phyloP scores from a whole-genome alignment of 2,888 invertebrate genomes.

The Patella pellucida region DNA sequence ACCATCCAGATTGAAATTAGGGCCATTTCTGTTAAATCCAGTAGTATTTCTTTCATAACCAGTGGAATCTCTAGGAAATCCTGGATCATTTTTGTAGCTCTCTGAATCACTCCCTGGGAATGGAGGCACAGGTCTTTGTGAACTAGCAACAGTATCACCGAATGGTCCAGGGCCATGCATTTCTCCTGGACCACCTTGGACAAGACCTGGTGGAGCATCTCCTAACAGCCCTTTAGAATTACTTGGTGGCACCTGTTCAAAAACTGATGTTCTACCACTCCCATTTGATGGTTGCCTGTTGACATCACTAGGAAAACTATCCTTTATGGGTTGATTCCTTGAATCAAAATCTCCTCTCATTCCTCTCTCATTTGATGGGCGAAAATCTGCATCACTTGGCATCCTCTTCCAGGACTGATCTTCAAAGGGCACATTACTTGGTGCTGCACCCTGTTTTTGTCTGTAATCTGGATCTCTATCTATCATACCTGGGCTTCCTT shows the following conservation, averaged over 20 bases:
- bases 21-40: not conserved
- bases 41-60: too few relatives aligned
- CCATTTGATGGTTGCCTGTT: not conserved
- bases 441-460: not conserved
- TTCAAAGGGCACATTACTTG: not conserved
- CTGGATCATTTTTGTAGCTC: too few relatives aligned
- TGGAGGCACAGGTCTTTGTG: too few relatives aligned
- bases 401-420: not conserved
- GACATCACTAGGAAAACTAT: not conserved
- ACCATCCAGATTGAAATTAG: constrained; percentile 3
- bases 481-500: too few relatives aligned
- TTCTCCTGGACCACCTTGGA: constrained; percentile 8
- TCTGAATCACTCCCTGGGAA: too few relatives aligned
- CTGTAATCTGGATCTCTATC: constrained; percentile 4
- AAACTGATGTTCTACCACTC: too few relatives aligned
- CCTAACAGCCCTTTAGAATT: constrained; percentile 27
- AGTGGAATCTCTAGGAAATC: too few relatives aligned
- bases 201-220: constrained; percentile 28
- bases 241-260: too few relatives aligned
- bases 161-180: not conserved
- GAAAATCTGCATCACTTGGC: constrained; percentile 3
- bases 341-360: constrained; percentile 1
- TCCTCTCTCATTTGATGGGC: not conserved
- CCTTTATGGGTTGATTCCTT: not conserved
- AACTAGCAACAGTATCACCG: too few relatives aligned